Conservation (phyloP, 2,888 invertebrate genomes). For the Teinopalpus imperialis region DNA sequence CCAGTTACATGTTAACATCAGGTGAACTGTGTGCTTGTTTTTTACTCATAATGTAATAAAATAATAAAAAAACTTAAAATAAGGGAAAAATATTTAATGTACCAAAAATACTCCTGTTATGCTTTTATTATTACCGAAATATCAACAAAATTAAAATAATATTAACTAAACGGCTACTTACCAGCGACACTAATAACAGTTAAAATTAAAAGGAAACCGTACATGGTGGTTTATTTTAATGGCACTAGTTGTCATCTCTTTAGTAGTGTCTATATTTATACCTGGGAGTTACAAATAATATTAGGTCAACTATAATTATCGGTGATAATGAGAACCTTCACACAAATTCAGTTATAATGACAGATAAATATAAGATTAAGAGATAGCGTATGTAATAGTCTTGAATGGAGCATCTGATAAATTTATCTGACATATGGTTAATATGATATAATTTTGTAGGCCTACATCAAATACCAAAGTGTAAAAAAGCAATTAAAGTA, state of each 20-base stretch:
- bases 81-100: too few relatives aligned
- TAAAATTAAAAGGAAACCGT: slow-evolving; percentile 38
- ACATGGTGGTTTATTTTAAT: slow-evolving; percentile 42
- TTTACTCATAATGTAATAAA: too few relatives aligned
- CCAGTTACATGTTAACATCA: too few relatives aligned
- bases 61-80: too few relatives aligned
- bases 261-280: slow-evolving; percentile 51
- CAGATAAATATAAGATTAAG: slow-evolving; percentile 35
- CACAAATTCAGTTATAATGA: slow-evolving; percentile 60
- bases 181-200: slow-evolving; percentile 41
- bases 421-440: slow-evolving; percentile 24
- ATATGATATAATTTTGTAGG: slow-evolving; percentile 17
- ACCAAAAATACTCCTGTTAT: too few relatives aligned
- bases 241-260: slow-evolving; percentile 31
- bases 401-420: slow-evolving; percentile 30
- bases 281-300: slow-evolving; percentile 56
- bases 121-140: too few relatives aligned
- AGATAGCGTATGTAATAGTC: slow-evolving; percentile 28
- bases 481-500: too few relatives aligned
- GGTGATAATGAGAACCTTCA: slow-evolving; percentile 67
- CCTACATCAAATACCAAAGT: too few relatives aligned
- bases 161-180: too few relatives aligned
- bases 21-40: too few relatives aligned
- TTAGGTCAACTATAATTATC: slow-evolving; percentile 57
- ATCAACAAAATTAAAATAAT: too few relatives aligned